These are phyloP conservation scores for Heliconius nattereri DNA, from an alignment of 1,140 invertebrate genomes.

Conservation along the genomic window DNA sequence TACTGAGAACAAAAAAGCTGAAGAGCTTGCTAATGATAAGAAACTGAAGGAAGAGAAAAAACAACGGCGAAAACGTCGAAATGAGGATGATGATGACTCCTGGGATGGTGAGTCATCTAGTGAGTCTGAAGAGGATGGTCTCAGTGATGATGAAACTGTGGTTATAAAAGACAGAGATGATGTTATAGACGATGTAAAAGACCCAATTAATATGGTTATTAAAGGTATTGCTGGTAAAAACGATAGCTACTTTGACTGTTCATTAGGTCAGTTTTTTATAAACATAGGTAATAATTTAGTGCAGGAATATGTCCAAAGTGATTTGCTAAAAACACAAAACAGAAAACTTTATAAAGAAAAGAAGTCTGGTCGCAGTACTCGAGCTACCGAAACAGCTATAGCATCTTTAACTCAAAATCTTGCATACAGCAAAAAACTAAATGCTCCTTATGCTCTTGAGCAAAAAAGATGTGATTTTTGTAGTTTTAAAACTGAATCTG, in stretches of 20 bases:
- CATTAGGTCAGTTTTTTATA: slow-evolving; percentile 95
- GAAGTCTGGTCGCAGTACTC: slow-evolving; percentile 84
- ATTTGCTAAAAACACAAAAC: slow-evolving; percentile 93
- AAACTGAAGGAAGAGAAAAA: slow-evolving; percentile 63
- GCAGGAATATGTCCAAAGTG: slow-evolving; percentile 95
- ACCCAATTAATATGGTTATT: slow-evolving; percentile 75
- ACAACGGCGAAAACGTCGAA: slow-evolving; percentile 67
- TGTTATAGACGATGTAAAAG: slow-evolving; percentile 75
- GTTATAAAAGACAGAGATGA: slow-evolving; percentile 82
- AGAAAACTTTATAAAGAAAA: slow-evolving; percentile 86
- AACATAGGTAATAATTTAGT: slow-evolving; percentile 95
- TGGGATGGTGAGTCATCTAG: slow-evolving; percentile 79
- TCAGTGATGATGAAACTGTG: slow-evolving; percentile 79
- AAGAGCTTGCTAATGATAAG: slow-evolving; percentile 65
- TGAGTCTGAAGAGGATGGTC: slow-evolving; percentile 79
- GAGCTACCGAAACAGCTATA: slow-evolving; percentile 89
- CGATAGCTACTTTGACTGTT: slow-evolving; percentile 90
- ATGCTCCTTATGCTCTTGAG: slow-evolving; percentile 91
- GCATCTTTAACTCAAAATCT: slow-evolving; percentile 90
- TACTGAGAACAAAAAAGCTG: slow-evolving; percentile 46
- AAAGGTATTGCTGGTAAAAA: slow-evolving; percentile 69
- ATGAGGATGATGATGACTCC: slow-evolving; percentile 74
- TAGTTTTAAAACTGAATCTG: slow-evolving; percentile 96
- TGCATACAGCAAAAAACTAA: slow-evolving; percentile 93
- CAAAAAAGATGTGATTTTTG: slow-evolving; percentile 94